These are phyloP conservation scores for Indicator maculatus DNA, from an alignment of 2,113 vertebrate genomes.

Conservation along the genomic window DNA sequence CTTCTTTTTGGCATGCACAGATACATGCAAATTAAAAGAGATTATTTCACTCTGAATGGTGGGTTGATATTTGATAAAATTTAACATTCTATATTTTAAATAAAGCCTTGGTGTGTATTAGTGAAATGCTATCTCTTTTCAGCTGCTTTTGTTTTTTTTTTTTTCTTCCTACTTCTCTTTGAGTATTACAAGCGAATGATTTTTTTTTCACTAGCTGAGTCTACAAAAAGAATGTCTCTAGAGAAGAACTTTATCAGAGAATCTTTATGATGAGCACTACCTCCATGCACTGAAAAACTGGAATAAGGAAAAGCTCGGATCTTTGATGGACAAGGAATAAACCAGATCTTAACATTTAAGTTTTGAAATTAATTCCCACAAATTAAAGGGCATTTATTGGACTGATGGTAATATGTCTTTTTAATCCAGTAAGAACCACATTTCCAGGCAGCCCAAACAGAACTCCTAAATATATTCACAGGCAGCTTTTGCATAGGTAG, in stretches of 20 bases:
- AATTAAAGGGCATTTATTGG: conserved; percentile 16
- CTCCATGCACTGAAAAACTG: background rate
- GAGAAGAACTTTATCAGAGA: conserved; percentile 60
- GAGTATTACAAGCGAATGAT: conserved; percentile 57
- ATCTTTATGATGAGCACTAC: conserved; percentile 38
- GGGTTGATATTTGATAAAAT: conserved; percentile 70
- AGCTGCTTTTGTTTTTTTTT: conserved; percentile 18
- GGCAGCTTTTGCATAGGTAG: conserved; percentile 43
- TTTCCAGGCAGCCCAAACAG: background rate
- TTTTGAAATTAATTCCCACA: conserved; percentile 2
- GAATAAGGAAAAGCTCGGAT: conserved; percentile 12
- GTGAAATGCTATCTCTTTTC: conserved; percentile 53
- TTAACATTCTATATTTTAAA: conserved; percentile 60
- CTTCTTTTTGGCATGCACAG: conserved; percentile 61
- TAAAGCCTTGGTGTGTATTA: conserved; percentile 48
- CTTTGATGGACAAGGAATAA: conserved; percentile 53
- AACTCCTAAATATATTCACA: conserved; percentile 9
- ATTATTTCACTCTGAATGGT: conserved; percentile 64
- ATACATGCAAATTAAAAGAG: conserved; percentile 73
- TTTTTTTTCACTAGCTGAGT: conserved; percentile 25
- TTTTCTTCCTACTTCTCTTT: background rate
- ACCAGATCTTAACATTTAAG: conserved; percentile 37
- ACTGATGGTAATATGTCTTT: background rate
- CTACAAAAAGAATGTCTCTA: conserved; percentile 31
- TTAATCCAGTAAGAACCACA: background rate